A percentile compares a stretch with the other conserved stretches of the same genome.
phyloP scores from a whole-genome alignment of 2,797 vertebrate genomes.

The Anabas testudineus region DNA sequence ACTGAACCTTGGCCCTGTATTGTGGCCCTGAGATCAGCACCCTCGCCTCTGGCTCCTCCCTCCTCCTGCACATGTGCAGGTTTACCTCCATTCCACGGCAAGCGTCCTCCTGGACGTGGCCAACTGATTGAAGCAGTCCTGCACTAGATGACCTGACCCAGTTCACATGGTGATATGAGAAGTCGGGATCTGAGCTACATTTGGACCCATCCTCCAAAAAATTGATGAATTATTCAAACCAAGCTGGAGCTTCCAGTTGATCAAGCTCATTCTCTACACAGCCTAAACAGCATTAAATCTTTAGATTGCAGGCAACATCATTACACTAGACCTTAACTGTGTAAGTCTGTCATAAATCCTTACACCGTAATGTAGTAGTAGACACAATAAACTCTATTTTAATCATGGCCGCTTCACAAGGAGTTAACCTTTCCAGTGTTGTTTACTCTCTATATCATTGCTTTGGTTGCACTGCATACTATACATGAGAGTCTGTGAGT shows the following conservation, averaged over 20 bases:
- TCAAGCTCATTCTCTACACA: slow-evolving; percentile 8
- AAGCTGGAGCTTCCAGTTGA: slow-evolving; percentile 32
- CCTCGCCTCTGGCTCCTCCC: neutral
- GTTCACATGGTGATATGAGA: slow-evolving; percentile 71
- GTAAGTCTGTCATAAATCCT: neutral
- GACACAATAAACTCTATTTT: neutral
- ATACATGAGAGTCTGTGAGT: slow-evolving; percentile 12
- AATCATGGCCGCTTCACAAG: neutral
- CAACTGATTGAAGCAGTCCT: slow-evolving; percentile 31
- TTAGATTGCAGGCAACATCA: neutral
- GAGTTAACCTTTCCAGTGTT: neutral
- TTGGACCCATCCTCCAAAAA: slow-evolving; percentile 55
- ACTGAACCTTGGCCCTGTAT: slow-evolving; percentile 40
- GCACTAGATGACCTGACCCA: slow-evolving; percentile 63
- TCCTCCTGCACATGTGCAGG: neutral
- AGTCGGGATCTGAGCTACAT: slow-evolving; percentile 64
- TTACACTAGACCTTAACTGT: neutral
- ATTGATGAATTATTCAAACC: slow-evolving; percentile 63
- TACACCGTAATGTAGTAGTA: neutral
- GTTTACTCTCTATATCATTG: neutral
- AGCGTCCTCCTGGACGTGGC: slow-evolving; percentile 26
- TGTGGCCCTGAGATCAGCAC: slow-evolving; percentile 27
- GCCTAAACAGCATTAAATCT: neutral
- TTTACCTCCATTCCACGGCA: slow-evolving; percentile 10
- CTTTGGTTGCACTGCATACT: slow-evolving; percentile 20